A percentile compares a stretch with the other conserved stretches of the same genome.
These are phyloP conservation scores for Dallia pectoralis DNA, from an alignment of 2,797 vertebrate genomes.

Conservation along the genomic window DNA sequence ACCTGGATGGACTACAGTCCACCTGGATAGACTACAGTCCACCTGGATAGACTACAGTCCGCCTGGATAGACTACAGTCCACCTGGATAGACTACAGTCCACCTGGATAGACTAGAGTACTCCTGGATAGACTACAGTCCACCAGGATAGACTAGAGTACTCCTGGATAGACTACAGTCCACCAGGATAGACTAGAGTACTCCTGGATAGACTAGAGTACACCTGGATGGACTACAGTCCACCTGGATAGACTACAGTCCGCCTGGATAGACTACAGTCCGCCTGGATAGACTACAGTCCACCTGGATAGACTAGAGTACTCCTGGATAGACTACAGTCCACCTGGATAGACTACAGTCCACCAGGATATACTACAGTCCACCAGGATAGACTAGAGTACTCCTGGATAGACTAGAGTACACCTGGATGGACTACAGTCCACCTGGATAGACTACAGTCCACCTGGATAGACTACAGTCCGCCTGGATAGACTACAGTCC, in stretches of 20 bases:
- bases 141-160: no score
- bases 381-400: no score
- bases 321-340: background rate
- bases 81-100: background rate
- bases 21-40: no score
- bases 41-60: background rate
- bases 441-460: background rate
- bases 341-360: background rate
- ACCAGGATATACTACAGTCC: background rate
- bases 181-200: no score
- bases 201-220: background rate
- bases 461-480: no score
- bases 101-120: no score
- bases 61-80: no score
- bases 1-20: background rate
- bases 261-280: no score
- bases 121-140: background rate
- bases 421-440: no score
- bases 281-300: background rate
- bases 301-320: no score
- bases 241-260: background rate
- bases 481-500: background rate
- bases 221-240: no score
- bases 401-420: background rate
- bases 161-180: background rate